Evolutionary conservation across 2,888 invertebrate genomes (phyloP).

Genomic region (Tipula helvola): DNA sequence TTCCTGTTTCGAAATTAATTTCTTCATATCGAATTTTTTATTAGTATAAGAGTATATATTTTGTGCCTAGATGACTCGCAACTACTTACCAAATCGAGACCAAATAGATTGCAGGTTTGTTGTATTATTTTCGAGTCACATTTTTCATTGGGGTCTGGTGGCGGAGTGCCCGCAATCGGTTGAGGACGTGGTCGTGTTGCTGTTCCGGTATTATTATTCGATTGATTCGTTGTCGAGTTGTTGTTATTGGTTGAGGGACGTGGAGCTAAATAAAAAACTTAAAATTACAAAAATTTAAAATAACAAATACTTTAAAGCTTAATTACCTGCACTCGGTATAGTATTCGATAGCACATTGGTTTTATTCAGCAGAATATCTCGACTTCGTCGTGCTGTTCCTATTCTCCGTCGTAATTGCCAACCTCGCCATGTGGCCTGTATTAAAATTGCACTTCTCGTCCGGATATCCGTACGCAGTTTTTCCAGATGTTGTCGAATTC

Average conservation of each 20-base stretch:
- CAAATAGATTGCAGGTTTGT: conserved; percentile 80
- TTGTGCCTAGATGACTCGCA: neutral
- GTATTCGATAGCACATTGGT: conserved; percentile 23
- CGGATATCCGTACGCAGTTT: conserved; percentile 64
- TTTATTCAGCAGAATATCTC: conserved; percentile 21
- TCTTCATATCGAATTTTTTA: neutral
- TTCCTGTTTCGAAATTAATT: conserved; percentile 43
- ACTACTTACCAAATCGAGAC: conserved; percentile 63
- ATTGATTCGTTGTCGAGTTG: conserved; percentile 24
- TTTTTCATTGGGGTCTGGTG: conserved; percentile 71
- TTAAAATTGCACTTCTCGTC: conserved; percentile 65
- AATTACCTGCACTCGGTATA: conserved; percentile 24
- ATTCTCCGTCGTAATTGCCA: conserved; percentile 57
- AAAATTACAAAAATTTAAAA: neutral
- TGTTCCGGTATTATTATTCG: conserved; percentile 32
- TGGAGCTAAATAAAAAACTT: neutral
- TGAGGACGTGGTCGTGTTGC: conserved; percentile 71
- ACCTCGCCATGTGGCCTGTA: conserved; percentile 78
- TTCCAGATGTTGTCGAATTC: conserved; percentile 81
- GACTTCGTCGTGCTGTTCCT: conserved; percentile 37
- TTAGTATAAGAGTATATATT: neutral
- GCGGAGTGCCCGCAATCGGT: conserved; percentile 82
- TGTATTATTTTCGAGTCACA: conserved; percentile 82
- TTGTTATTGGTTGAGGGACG: neutral
- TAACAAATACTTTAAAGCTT: neutral